These are phyloP conservation scores for Craniophora ligustri DNA, from an alignment of 2,888 invertebrate species.

Conservation along the genomic window DNA sequence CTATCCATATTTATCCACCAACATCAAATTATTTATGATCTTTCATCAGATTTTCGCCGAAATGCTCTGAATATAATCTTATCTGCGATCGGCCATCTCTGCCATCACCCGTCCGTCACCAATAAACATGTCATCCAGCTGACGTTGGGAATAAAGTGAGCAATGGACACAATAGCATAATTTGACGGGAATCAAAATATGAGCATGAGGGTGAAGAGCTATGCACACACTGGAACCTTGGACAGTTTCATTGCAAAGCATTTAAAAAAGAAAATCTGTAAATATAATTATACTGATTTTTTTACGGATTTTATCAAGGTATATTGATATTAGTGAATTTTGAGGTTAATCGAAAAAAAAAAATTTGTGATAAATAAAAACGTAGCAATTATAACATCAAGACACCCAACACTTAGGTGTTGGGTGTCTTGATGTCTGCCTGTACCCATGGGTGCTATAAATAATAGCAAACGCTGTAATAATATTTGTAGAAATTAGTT, in stretches of 20 bases:
- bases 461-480: no score
- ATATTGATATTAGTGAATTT: no score
- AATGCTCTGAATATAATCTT: slow-evolving; percentile 74
- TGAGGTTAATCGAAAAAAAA: no score
- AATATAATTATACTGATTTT: not conserved
- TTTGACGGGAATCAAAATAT: slow-evolving; percentile 81
- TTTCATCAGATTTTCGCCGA: slow-evolving; percentile 59
- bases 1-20: slow-evolving; percentile 41
- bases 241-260: not conserved
- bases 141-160: slow-evolving; percentile 75
- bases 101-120: slow-evolving; percentile 63
- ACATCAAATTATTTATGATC: slow-evolving; percentile 55
- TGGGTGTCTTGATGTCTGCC: no score
- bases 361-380: no score
- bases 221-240: slow-evolving; percentile 32
- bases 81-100: slow-evolving; percentile 72
- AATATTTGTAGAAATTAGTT: no score
- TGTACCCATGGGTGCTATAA: no score
- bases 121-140: slow-evolving; percentile 82
- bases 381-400: no score
- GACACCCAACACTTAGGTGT: no score
- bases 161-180: slow-evolving; percentile 79
- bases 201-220: slow-evolving; percentile 17
- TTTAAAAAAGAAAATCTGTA: not conserved
- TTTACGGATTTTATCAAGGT: no score